A percentile compares a stretch with the other conserved stretches of the same genome.
Conservation (phyloP, 2,113 vertebrate species). For the Apus apus region DNA sequence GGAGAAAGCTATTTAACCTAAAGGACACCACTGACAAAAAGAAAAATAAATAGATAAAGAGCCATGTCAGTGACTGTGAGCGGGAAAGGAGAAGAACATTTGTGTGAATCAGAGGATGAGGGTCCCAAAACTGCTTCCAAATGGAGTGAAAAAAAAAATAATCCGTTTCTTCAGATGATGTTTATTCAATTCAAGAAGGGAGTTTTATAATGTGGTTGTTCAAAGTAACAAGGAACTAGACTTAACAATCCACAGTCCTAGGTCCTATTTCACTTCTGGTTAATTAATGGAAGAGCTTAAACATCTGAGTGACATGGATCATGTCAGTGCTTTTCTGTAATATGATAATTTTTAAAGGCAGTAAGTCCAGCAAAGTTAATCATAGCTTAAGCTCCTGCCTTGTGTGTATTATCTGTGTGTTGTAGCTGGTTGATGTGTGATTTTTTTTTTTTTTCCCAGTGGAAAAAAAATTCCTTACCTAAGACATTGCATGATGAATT, state of each 20-base stretch:
- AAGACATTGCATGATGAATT: not conserved
- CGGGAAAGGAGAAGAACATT: not conserved
- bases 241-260: not conserved
- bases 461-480: not conserved
- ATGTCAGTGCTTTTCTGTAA: slow-evolving; percentile 30
- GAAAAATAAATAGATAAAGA: slow-evolving; percentile 14
- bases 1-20: slow-evolving; percentile 72
- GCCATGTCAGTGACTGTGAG: not conserved
- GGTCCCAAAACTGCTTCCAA: not conserved
- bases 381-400: slow-evolving; percentile 15
- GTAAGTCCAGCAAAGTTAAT: slow-evolving; percentile 26
- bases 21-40: slow-evolving; percentile 48
- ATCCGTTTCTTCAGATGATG: not conserved
- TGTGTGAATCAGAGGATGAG: not conserved
- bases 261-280: slow-evolving; percentile 57
- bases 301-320: not conserved
- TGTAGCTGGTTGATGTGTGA: not conserved
- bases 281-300: slow-evolving; percentile 66
- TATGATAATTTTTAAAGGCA: not conserved
- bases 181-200: not conserved
- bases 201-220: not conserved
- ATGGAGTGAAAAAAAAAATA: not conserved
- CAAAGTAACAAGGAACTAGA: not conserved
- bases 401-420: not conserved
- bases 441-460: not conserved